Conservation (phyloP, 2,113 vertebrate species). For the Amia ocellicauda region DNA sequence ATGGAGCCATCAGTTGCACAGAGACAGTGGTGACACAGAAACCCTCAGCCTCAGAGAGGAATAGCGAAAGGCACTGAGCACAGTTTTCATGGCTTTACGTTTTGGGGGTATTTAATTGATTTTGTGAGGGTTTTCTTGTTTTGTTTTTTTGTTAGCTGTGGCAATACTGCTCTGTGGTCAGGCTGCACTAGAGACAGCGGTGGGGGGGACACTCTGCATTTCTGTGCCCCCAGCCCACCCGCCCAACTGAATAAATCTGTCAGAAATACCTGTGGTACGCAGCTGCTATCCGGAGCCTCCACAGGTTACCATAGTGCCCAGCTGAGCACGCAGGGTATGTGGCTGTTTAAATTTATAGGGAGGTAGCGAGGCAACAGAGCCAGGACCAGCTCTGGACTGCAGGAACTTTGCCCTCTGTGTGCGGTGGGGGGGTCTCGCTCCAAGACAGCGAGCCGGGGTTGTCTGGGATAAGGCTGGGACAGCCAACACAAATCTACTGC, state of each 20-base stretch:
- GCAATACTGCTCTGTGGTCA: background rate
- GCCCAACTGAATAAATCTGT: background rate
- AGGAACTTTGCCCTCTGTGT: conserved; percentile 54
- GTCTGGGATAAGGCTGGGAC: conserved; percentile 37
- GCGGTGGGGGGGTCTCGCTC: background rate
- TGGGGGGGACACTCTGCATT: background rate
- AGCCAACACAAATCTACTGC: too few species aligned
- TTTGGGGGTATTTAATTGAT: too few species aligned
- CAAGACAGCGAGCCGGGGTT: conserved; percentile 22
- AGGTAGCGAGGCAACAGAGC: conserved; percentile 31
- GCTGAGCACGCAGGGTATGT: conserved; percentile 54
- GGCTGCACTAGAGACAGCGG: background rate
- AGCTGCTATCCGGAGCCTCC: conserved; percentile 34
- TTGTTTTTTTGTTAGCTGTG: background rate
- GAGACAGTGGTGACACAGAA: too few species aligned
- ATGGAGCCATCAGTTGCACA: too few species aligned
- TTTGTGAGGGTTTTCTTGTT: conserved; percentile 6
- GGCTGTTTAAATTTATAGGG: conserved; percentile 66
- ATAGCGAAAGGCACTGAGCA: too few species aligned
- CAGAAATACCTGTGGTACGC: conserved; percentile 44
- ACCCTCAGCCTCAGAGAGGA: too few species aligned
- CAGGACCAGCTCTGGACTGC: conserved; percentile 32
- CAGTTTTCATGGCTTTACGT: too few species aligned
- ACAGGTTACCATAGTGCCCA: conserved; percentile 51
- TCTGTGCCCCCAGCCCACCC: too few species aligned